Conservation (phyloP, 1,140 invertebrate species). For the Antheraea mylitta region DNA sequence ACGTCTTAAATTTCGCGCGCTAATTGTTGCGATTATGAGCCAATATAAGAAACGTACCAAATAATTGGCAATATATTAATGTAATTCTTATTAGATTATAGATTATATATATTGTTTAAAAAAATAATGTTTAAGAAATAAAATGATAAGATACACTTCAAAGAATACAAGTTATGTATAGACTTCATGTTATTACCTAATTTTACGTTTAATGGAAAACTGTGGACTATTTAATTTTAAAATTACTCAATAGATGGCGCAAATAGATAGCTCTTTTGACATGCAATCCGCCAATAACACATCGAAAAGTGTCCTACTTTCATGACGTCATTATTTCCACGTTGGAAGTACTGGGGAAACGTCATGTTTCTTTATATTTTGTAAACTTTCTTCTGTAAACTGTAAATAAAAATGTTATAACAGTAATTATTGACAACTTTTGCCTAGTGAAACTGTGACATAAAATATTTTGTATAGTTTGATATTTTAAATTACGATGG, state of each 20-base stretch:
- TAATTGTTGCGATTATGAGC: no score
- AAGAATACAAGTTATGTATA: neutral
- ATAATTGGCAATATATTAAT: neutral
- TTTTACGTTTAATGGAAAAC: conserved; percentile 2
- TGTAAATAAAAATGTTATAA: conserved; percentile 24
- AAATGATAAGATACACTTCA: neutral
- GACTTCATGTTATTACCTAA: neutral
- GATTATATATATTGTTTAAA: no score
- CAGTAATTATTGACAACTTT: conserved; percentile 29
- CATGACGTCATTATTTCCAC: conserved; percentile 79
- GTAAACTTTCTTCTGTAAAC: conserved; percentile 44
- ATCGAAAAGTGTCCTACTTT: conserved; percentile 62
- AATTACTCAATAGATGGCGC: conserved; percentile 46
- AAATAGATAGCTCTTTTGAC: conserved; percentile 39
- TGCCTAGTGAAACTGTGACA: conserved; percentile 25
- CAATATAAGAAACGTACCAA: no score
- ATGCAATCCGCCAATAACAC: conserved; percentile 59
- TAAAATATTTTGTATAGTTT: conserved; percentile 9
- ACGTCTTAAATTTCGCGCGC: no score
- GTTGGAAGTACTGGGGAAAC: conserved; percentile 71
- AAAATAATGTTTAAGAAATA: neutral
- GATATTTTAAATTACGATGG: conserved; percentile 28
- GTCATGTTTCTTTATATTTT: conserved; percentile 64
- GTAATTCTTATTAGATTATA: neutral
- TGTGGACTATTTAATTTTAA: neutral